phyloP scores from a whole-genome alignment of 2,888 invertebrate species.

The Pandemis cinnamomeana region DNA sequence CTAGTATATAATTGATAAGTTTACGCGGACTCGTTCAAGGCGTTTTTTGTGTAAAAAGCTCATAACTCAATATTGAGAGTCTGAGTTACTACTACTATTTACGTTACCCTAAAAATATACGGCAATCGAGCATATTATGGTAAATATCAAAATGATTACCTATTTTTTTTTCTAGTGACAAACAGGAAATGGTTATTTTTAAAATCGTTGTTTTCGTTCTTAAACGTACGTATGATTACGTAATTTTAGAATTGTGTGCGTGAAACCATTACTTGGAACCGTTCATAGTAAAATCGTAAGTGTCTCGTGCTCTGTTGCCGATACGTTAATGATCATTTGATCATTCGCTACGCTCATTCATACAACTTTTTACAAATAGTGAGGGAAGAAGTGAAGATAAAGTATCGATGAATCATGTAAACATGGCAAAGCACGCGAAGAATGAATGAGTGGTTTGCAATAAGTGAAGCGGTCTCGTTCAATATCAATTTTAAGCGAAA shows the following conservation, averaged over 20 bases:
- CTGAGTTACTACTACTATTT: not conserved
- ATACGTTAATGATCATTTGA: constrained; percentile 2
- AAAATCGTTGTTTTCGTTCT: not conserved
- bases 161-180: not conserved
- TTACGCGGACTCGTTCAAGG: too few species aligned
- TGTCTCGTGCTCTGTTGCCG: not conserved
- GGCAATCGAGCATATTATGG: not conserved
- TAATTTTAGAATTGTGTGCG: constrained; percentile 10
- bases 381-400: not conserved
- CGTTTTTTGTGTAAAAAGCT: too few species aligned
- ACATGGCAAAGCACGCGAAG: not conserved
- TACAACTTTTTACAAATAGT: not conserved
- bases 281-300: not conserved
- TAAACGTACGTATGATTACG: not conserved
- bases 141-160: constrained; percentile 7
- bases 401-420: not conserved
- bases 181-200: constrained; percentile 2
- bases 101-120: not conserved
- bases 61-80: too few species aligned
- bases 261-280: not conserved
- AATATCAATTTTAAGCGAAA: not conserved
- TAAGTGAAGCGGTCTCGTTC: not conserved
- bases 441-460: not conserved
- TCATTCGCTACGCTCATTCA: not conserved
- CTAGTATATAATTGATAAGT: too few species aligned